Evolutionary conservation across 2,113 vertebrate species (phyloP), one percentile per base, ranked within the genome.

Genomic region (Chaenogobius annularis): DNA sequence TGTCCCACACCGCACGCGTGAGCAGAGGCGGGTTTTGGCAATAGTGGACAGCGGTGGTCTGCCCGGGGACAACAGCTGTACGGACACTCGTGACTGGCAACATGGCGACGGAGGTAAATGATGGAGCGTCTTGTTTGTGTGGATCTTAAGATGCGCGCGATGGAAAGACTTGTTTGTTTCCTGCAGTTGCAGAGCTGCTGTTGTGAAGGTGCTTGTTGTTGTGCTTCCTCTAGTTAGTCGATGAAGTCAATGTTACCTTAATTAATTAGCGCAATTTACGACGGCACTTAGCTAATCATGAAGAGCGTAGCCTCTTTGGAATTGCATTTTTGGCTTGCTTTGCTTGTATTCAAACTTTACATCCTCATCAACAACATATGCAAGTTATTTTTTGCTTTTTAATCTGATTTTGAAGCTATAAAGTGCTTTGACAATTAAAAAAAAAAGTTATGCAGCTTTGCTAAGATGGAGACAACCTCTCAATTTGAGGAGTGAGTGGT

Each of bases 91-190:
- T 79, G 50, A 54, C 50, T 54, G 69, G 80, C 89, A 92, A 85
- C 37, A 93, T 93, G 93, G 90, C 90, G 87, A 91, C 90, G 83
- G 92, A 93, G 92, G 92, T 93, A 90, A 87, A 89, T 73, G 44
- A 46, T 46, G 44, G 37, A 40, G 37, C 2, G 37, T 10, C 58
- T 31, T 14, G 23, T 10, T 61, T 14, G 58, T 23, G 13, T 35
- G 23, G 7, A 9, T 61, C 23, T 61, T 35, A 3, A n/a, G 10
- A 62, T 9, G 10, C 19, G 61, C 61, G 61, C 31, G 61, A 43
- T 40, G 19, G 4, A n/a, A 9, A 63, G 31, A 43, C 35, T 37
- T 10, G 61, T 63, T n/a, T 63, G 17, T 43, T 20, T 61, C 26
- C 40, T 62, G 14, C 26, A 17, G 13, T 61, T 35, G 23, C 58